phyloP scores from a whole-genome alignment of 2,797 vertebrate genomes.

The Tenualosa ilisha region DNA sequence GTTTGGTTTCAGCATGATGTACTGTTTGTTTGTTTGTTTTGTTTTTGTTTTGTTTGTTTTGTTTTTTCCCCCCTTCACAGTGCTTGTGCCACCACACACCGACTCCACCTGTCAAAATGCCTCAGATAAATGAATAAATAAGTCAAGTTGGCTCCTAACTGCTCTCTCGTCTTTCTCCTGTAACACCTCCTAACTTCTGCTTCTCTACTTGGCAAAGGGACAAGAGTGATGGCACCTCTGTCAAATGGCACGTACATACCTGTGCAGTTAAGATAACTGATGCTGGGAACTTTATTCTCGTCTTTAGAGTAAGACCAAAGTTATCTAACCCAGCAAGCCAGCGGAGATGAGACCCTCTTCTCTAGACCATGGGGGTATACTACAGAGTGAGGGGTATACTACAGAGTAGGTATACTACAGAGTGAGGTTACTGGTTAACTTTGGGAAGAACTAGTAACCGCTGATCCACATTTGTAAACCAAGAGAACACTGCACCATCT shows the following conservation, averaged over 20 bases:
- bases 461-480: too few species aligned
- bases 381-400: too few species aligned
- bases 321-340: not conserved
- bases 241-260: not conserved
- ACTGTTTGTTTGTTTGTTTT: conserved; percentile 50
- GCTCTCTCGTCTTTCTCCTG: conserved; percentile 35
- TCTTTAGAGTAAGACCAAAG: not conserved
- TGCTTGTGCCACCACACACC: conserved; percentile 84
- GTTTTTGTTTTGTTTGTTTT: too few species aligned
- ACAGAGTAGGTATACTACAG: too few species aligned
- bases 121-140: conserved; percentile 84
- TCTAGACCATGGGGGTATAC: too few species aligned
- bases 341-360: too few species aligned
- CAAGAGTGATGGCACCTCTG: too few species aligned
- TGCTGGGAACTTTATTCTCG: too few species aligned
- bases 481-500: too few species aligned
- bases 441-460: too few species aligned
- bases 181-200: not conserved
- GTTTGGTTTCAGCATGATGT: conserved; percentile 87
- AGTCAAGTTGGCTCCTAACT: conserved; percentile 75
- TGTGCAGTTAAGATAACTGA: not conserved
- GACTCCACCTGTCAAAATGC: conserved; percentile 93
- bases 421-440: too few species aligned
- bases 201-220: not conserved
- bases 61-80: conserved; percentile 72